phyloP scores from a whole-genome alignment of 1,140 invertebrate species.

The Ceratina japonica region DNA sequence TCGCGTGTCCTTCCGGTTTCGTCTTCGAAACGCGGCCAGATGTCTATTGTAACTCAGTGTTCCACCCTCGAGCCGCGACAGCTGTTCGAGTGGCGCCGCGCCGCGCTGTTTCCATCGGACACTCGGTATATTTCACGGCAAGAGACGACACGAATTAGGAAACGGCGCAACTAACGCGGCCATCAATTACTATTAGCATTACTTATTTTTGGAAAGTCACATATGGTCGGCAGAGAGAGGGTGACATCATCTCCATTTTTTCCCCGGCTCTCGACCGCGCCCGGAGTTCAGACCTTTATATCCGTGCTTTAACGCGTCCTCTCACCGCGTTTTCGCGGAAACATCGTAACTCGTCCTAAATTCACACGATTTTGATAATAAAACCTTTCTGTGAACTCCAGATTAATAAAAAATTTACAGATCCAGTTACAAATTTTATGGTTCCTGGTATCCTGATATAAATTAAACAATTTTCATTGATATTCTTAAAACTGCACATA shows the following conservation, averaged over 20 bases:
- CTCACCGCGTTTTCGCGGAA: neutral
- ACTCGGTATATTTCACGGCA: conserved; percentile 65
- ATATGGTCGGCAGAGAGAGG: conserved; percentile 72
- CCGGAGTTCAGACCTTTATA: neutral
- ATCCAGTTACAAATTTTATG: too few species aligned
- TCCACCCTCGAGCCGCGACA: conserved; percentile 66
- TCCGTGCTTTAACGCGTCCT: conserved; percentile 15
- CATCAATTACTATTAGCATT: conserved; percentile 78
- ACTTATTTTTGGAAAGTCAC: conserved; percentile 72
- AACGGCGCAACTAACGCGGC: conserved; percentile 64
- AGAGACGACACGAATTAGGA: conserved; percentile 68
- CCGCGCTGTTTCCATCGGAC: conserved; percentile 62
- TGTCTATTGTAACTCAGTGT: conserved; percentile 67
- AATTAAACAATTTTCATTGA: neutral
- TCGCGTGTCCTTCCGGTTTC: conserved; percentile 40
- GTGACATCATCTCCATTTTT: conserved; percentile 67
- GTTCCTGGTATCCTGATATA: neutral
- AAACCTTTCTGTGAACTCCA: too few species aligned
- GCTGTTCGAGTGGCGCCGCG: conserved; percentile 65
- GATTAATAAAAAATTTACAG: too few species aligned
- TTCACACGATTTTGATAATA: neutral
- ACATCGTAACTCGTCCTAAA: neutral
- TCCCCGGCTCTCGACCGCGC: conserved; percentile 12
- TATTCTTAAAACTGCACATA: too few species aligned
- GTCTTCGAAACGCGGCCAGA: conserved; percentile 62